phyloP scores from a whole-genome alignment of 2,888 invertebrate species.

The Cephus spinipes region DNA sequence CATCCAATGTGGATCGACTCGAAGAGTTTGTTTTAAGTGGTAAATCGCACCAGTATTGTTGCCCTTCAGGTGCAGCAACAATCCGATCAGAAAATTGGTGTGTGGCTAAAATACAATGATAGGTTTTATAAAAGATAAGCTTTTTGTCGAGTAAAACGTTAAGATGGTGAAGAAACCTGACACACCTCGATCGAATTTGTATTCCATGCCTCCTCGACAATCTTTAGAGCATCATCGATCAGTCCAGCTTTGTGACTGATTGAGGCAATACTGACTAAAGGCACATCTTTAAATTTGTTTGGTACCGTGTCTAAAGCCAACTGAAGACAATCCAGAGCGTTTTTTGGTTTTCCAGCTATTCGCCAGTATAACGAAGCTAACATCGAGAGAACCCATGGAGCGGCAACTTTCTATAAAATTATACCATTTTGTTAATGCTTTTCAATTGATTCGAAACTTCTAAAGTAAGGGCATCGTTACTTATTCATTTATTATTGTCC shows the following conservation, averaged over 20 bases:
- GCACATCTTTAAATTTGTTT: constrained; percentile 73
- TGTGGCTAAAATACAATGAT: constrained; percentile 70
- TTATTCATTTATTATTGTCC: constrained; percentile 13
- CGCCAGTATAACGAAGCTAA: constrained; percentile 85
- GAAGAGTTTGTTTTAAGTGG: constrained; percentile 73
- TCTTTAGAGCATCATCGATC: constrained; percentile 73
- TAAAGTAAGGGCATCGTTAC: too few relatives aligned
- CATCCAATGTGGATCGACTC: constrained; percentile 69
- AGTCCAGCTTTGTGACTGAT: constrained; percentile 76
- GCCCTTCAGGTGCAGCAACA: constrained; percentile 74
- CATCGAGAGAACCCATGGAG: constrained; percentile 80
- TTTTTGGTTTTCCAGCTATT: constrained; percentile 75
- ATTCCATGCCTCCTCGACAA: constrained; percentile 73
- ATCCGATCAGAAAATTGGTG: constrained; percentile 76
- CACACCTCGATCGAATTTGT: constrained; percentile 75
- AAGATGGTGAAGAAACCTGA: neutral
- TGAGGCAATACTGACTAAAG: constrained; percentile 78
- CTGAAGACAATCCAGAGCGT: constrained; percentile 79
- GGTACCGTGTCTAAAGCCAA: constrained; percentile 73
- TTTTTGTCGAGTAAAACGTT: too few relatives aligned
- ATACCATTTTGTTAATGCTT: constrained; percentile 46
- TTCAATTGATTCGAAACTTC: neutral
- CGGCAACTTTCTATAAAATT: constrained; percentile 74
- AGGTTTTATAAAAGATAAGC: neutral
- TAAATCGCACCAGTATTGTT: constrained; percentile 74